These are phyloP conservation scores for Steinernema khuongi DNA, from an alignment of 1,140 invertebrate genomes.

Conservation along the genomic window DNA sequence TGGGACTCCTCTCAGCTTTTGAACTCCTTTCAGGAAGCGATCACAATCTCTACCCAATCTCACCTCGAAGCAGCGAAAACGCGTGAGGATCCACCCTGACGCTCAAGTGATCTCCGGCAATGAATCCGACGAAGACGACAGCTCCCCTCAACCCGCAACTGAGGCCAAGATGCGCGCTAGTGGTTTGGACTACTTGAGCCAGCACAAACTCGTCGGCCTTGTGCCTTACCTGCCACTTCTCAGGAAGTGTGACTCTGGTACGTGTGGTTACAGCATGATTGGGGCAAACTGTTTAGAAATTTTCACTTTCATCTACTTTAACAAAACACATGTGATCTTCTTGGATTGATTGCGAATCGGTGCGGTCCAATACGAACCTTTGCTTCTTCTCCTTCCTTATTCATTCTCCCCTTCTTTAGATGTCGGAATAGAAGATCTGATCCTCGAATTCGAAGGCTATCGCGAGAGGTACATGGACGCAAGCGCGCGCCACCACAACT, in stretches of 20 bases:
- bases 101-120: not conserved
- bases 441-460: not conserved
- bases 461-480: not conserved
- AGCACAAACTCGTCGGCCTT: not conserved
- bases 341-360: too few relatives aligned
- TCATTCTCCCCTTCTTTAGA: too few relatives aligned
- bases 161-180: not conserved
- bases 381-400: too few relatives aligned
- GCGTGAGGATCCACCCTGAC: too few relatives aligned
- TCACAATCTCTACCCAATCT: too few relatives aligned
- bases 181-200: not conserved
- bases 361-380: too few relatives aligned
- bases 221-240: not conserved
- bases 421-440: not conserved
- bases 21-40: too few relatives aligned
- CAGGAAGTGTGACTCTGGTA: not conserved
- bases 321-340: too few relatives aligned
- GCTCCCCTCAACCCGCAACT: not conserved
- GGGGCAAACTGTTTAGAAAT: too few relatives aligned
- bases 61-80: too few relatives aligned
- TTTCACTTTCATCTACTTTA: too few relatives aligned
- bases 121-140: not conserved
- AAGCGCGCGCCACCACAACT: slow-evolving; percentile 28
- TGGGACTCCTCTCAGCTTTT: too few relatives aligned
- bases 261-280: not conserved